Base-by-base conservation (phyloP, 2,797 vertebrate genomes). In the Echiichthys vipera region DNA sequence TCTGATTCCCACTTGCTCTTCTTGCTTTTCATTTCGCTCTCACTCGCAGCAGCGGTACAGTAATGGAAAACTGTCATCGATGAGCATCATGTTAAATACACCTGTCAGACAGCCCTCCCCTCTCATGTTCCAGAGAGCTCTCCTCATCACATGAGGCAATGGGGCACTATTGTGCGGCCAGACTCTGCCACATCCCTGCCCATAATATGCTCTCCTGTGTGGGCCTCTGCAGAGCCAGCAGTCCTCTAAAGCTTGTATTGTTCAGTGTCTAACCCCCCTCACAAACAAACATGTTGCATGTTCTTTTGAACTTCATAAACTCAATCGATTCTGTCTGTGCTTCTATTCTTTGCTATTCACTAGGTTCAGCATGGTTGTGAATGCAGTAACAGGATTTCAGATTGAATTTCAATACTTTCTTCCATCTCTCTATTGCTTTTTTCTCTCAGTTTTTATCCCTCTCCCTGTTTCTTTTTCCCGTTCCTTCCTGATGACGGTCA, bases 211-310 rank as follows among this genome's bases (percentile, higher is more conserved):
- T 76, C 40, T 81, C 68, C 69, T 65, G 79, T 80, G 71, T 49
- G 74, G 88, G 78, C 77, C 81, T 84, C 80, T 91, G 91, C 90
- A 66, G 62, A 80, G 73, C 70, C 74, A 88, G 89, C 89, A 90
- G 53, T 84, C 92, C 87, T 82, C 36, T 70, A 83, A 86, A 84
- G 85, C 84, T 67, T 59, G 67, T 65, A 77, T 91, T 91, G 86
- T 92, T 77, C 32, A 1, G 22, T 9, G 39, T 55, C 40, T 40
- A 25, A 67, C 67, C 50, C 49, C 45, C 42, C 40, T 47, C 54
- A 55, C 54, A 20, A 58, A 74, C 74, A 88, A 80, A 86, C 84
- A 85, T 78, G 75, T 82, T 84, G 57, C 72, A 65, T 77, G 85
- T 84, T 86, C 56, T 74, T 84, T 78, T 78, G 30, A 81, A 88